Evolutionary conservation across 2,113 vertebrate species (phyloP), one percentile per base, ranked within the genome.

Genomic region (Bucco capensis): DNA sequence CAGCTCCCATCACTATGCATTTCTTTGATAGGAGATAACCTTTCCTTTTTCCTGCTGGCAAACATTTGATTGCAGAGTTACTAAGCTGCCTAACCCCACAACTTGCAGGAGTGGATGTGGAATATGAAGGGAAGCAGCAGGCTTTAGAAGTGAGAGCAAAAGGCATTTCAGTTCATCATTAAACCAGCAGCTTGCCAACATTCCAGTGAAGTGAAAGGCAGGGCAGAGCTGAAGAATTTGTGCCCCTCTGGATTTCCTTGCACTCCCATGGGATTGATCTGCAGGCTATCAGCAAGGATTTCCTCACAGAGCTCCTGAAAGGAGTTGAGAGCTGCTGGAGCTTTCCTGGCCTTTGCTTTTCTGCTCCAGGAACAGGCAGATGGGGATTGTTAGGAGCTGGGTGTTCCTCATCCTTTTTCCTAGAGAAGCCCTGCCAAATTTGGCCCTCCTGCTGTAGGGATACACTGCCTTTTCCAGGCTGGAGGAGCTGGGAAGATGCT

Each of bases 11-110:
- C 82, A 51, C 79, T 66, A 21, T 40, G 25, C 53, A 67, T 94
- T 95, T 90, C 89, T 90, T 96, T 94, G 94, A 88, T 64, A 38
- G 4, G 25, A 93, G 87, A 94, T 92, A 93, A 96, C 66, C 62
- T 95, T 95, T 94, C 46, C 37, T 89, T n/a, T 92, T 95, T 94
- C 71, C 83, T 81, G 61, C 72, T 0, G 19, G 89, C 65, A 93
- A 91, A 94, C 94, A 94, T 91, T 95, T 96, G 90, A 92, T 94
- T 94, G 87, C 64, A 51, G 92, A 88, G 86, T 81, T 94, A 92
- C 50, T 88, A 80, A 85, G 83, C 88, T 96, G 89, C 88, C 92
- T 90, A 58, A 93, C 88, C 66, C 87, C 90, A 83, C 81, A 89
- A 70, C 64, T 88, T 83, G 44, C 57, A 50, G 21, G 81, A 86